A percentile compares a stretch with the other conserved stretches of the same genome.
Conservation (phyloP, 2,113 vertebrate genomes). For the Tinamus guttatus region DNA sequence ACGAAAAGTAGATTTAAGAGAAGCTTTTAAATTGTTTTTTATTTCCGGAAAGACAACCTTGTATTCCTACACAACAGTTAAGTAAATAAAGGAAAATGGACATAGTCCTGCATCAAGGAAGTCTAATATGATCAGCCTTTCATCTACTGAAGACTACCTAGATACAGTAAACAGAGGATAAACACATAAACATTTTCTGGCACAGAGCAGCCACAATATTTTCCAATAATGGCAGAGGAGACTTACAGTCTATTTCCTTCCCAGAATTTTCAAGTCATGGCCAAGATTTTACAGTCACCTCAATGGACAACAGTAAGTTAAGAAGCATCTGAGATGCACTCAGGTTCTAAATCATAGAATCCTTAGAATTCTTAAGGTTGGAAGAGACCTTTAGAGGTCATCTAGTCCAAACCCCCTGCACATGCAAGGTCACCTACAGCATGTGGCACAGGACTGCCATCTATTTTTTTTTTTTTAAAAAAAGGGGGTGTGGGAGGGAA, state of each 20-base stretch:
- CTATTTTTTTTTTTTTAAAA: no score
- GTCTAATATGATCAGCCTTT: not conserved
- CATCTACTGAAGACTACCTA: not conserved
- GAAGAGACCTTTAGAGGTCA: no score
- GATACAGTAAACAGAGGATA: not conserved
- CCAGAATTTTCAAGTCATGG: not conserved
- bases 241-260: not conserved
- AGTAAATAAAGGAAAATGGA: not conserved
- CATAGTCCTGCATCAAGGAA: not conserved
- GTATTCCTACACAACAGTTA: not conserved
- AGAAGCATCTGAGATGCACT: not conserved
- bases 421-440: no score
- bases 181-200: not conserved
- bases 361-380: no score
- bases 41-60: not conserved
- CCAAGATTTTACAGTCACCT: not conserved
- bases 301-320: not conserved
- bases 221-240: not conserved
- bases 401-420: no score
- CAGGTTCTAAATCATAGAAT: not conserved
- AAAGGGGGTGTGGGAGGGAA: not conserved
- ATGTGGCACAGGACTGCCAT: no score
- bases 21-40: not conserved
- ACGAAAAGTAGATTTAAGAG: not conserved
- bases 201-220: not conserved